phyloP scores from a whole-genome alignment of 2,797 vertebrate genomes.

The Pangasius macronema region DNA sequence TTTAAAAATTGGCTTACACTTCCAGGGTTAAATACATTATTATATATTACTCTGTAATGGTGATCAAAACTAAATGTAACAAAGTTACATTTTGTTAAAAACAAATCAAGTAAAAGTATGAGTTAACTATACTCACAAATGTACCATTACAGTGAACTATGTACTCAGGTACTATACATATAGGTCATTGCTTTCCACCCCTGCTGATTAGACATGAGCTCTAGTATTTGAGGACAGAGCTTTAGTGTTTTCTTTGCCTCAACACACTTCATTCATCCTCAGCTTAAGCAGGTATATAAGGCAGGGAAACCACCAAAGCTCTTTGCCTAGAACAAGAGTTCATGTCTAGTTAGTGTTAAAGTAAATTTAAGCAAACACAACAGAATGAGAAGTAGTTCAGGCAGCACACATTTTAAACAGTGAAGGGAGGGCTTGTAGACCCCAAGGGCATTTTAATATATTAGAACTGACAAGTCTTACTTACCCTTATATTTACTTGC shows the following conservation, averaged over 20 bases:
- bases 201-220: background rate
- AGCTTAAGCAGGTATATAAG: constrained; percentile 1
- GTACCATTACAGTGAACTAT: background rate
- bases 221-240: background rate
- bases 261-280: background rate
- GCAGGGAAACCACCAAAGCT: constrained; percentile 3
- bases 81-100: background rate
- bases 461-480: constrained; percentile 38
- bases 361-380: constrained; percentile 36
- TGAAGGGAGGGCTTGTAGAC: constrained; percentile 27
- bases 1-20: too few species aligned
- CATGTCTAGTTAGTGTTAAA: constrained; percentile 35
- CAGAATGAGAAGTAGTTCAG: constrained; percentile 35
- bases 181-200: background rate
- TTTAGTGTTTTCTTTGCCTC: background rate
- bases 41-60: background rate
- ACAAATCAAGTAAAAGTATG: background rate
- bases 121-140: background rate
- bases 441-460: constrained; percentile 35
- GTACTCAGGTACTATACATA: background rate
- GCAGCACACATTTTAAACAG: constrained; percentile 30
- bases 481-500: constrained; percentile 40
- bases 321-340: constrained; percentile 8
- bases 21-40: background rate
- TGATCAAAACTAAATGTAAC: background rate